Base-by-base conservation (phyloP, 1,140 invertebrate species). In the Drosophila jambulina region DNA sequence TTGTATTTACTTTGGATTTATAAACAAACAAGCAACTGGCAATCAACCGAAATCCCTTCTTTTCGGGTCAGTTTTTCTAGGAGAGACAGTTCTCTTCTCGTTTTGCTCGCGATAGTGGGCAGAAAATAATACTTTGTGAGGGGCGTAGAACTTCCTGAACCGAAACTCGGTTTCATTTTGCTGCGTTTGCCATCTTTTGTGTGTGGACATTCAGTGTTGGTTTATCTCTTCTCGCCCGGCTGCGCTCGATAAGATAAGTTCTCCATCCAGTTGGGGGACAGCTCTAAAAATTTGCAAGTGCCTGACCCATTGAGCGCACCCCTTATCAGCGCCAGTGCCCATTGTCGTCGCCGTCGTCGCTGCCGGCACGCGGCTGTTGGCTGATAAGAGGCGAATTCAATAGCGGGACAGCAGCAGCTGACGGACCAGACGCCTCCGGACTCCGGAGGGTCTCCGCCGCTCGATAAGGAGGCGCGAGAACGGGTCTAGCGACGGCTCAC, bases 351-450 rank as follows among this genome's bases (percentile, higher is more conserved):
- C 27, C n/a, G 29, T 19, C 49, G 67, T 43, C 53, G 63, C 48
- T 57, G 51, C 62, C 75, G 83, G 83, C 83, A 86, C 83, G 83
- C 80, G 83, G 83, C 83, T 69, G 43, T 53, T 59, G 45, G 59
- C 67, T 86, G 83, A 86, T 86, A 83, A 76, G 80, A 54, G 34
- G 36, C 49, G 54, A 19, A 19, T 25, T 36, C 45, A 21, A n/a
- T 12, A 40, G 48, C 21, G 49, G 45, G 49, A 65, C 67, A 77
- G 32, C 29, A 54, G 74, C 53, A 54, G 74, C 56, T 67, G 82
- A 62, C 63, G 42, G 59, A 59, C 36, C 60, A 69, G 83, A 87
- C 71, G 84, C 21, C 80, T 75, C 58, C 59, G 53, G 60, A 58
- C 75, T 70, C 58, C 58, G 53, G 53, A 65, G 71, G 53, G 70